Evolutionary conservation across 1,140 invertebrate species (phyloP).

Genomic region (Caenorhabditis latens): DNA sequence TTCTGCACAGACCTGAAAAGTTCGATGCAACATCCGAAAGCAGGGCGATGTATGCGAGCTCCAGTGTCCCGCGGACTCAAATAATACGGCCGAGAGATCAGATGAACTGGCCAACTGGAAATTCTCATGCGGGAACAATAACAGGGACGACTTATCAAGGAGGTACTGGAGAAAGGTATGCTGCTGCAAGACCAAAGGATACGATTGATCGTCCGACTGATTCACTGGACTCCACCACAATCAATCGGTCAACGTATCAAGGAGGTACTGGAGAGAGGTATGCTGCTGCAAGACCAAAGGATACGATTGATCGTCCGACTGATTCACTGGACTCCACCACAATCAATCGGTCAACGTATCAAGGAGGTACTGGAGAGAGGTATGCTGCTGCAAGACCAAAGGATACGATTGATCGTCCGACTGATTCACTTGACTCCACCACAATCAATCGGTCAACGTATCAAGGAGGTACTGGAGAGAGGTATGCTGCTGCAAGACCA

Average conservation of each 20-base stretch:
- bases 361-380: conserved; percentile 2
- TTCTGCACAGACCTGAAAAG: conserved; percentile 24
- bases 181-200: conserved; percentile 10
- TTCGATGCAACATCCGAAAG: conserved; percentile 40
- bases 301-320: conserved; percentile 8
- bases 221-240: neutral
- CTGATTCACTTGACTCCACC: neutral
- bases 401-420: conserved; percentile 13
- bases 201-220: neutral
- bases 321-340: neutral
- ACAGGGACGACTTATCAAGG: neutral
- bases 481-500: neutral
- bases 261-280: conserved; percentile 14
- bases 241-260: conserved; percentile 17
- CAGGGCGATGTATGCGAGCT: neutral
- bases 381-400: neutral
- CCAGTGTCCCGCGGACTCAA: neutral
- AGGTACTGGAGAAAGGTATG: conserved; percentile 1
- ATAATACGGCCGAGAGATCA: neutral
- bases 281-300: neutral
- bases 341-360: conserved; percentile 9
- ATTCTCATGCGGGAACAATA: neutral
- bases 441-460: conserved; percentile 12
- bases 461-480: conserved; percentile 19
- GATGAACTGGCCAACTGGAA: conserved; percentile 15